Base-by-base conservation (phyloP, 1,140 invertebrate species). In the Drosophila subpulchrella region DNA sequence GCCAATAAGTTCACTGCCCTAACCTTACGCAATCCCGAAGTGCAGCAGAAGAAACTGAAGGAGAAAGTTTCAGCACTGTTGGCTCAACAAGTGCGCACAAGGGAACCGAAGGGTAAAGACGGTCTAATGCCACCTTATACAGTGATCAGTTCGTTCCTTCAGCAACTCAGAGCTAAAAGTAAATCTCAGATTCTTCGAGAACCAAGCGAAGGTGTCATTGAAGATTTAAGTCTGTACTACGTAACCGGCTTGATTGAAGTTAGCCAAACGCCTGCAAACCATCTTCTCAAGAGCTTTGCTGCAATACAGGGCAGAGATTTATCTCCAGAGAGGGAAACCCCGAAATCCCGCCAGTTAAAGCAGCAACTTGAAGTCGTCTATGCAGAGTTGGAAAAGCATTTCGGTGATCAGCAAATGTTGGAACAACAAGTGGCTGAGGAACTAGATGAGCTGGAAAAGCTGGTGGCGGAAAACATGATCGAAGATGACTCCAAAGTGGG, bases 1-100 rank as follows among this genome's bases (percentile, higher is more conserved):
- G 81, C 90, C 8, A 91, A 91, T 48, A 91, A 88, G 68, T 92
- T 92, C 50, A 92, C 91, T 6, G 53, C 90, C 0, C 60, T 92
- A 6, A 92, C 91, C 1, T 53, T 90, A 4, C 81, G 90, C 6
- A 75, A 81, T 58, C 48, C 75, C 0, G 56, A 72, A n/a, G 27
- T 71, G 11, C 91, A 92, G 54, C 34, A 53, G 5, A 81, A 77
- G 13, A 92, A 91, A 59, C 4, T 84, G 6, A 27, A 83, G 0
- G 44, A 32, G 2, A 86, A 84, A 30, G 70, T 91, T 6, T 53
- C 70, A 15, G 13, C 39, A 32, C 7, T 92, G 15, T 48, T 92
- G 55, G 74, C 58, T 6, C 53, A 81, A 24, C 62, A 91, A 65
- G 65, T 81, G 48, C 68, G 51, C n/a, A 79, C 56, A 1, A 78